Base-by-base conservation (phyloP, 2,888 invertebrate genomes). In the Trichogramma dendrolimi region DNA sequence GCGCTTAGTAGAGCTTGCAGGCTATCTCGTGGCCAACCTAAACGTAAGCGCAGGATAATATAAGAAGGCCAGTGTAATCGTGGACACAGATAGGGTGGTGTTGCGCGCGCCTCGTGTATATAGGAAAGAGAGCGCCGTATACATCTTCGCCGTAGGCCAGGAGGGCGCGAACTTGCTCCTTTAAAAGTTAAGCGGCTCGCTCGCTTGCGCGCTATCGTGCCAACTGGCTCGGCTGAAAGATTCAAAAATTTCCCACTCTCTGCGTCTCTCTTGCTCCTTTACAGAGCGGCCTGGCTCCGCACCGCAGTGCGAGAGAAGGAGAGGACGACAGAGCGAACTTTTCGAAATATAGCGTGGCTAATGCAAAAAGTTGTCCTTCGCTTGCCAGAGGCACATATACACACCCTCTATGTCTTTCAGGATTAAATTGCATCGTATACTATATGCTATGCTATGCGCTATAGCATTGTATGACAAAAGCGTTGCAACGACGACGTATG, bases 341-440 rank as follows among this genome's bases (percentile, higher is more conserved):
- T 8, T 14, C 7, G 6, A 52, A 58, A 44, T 58, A 47, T 27
- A n/a, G 7, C 27, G 14, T 10, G 44, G 55, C 55, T 60, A 50
- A 60, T 60, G 60, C 60, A 60, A 60, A 60, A 60, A 60, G 55
- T 60, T 27, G 27, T 27, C 27, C 27, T 27, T 60, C 40, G 41
- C 42, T 4, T 51, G 42, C 56, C 46, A 27, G 27, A 27, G 27
- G 27, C 27, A 27, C 27, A 27, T 27, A 27, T 27, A 27, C 55
- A 10, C 50, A 6, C 54, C 2, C 10, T 39, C 44, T 11, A 8
- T 50, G 49, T 43, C 59, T 53, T 55, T 54, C 48, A 8, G 49
- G 55, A 55, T 55, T 54, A 49, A 54, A 60, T 60, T 60, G 54
- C 49, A 50, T 27, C 27, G 27, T 27, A 27, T 27, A 27, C 27